phyloP scores from a whole-genome alignment of 2,797 vertebrate genomes.

The Somateria mollissima region DNA sequence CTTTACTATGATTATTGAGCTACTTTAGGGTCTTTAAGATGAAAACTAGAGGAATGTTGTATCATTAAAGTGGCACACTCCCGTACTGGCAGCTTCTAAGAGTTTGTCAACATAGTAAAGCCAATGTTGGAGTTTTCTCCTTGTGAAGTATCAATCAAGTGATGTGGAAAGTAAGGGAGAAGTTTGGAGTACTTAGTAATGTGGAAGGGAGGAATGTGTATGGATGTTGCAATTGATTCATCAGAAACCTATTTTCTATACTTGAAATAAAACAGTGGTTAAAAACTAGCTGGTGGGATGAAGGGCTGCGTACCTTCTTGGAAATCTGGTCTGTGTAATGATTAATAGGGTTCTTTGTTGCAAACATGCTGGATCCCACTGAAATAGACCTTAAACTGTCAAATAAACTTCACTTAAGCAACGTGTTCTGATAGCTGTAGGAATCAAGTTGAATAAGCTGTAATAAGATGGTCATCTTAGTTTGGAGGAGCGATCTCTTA shows the following conservation, averaged over 20 bases:
- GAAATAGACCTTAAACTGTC: not conserved
- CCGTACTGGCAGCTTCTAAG: not conserved
- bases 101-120: not conserved
- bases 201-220: not conserved
- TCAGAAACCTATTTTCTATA: not conserved
- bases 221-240: not conserved
- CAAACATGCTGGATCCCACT: not conserved
- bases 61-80: not conserved
- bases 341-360: not conserved
- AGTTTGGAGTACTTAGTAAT: not conserved
- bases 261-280: not conserved
- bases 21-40: not conserved
- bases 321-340: not conserved
- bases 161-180: not conserved
- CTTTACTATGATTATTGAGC: not conserved
- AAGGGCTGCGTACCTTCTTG: not conserved
- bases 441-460: not conserved
- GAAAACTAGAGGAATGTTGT: not conserved
- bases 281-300: not conserved
- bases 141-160: not conserved
- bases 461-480: not conserved
- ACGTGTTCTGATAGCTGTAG: not conserved
- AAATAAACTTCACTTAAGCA: not conserved
- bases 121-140: not conserved
- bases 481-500: not conserved